Percentiles rank a stretch among this genome's conserved stretches.
Conservation (phyloP, 1,140 invertebrate species). For the Battus philenor region DNA sequence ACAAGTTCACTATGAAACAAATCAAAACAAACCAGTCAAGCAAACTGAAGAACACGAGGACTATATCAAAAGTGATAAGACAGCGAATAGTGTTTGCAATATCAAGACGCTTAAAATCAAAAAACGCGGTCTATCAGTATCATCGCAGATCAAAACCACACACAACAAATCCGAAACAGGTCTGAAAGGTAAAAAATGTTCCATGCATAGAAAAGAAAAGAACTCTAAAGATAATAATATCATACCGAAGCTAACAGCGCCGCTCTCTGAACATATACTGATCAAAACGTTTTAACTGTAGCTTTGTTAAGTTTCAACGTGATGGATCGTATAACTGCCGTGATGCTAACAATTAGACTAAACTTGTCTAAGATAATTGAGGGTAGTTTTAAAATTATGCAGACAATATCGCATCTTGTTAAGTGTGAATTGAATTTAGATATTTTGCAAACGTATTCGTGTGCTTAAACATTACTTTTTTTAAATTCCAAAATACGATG, state of each 20-base stretch:
- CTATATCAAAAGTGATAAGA: conserved; percentile 27
- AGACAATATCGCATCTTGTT: conserved; percentile 59
- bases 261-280: conserved; percentile 53
- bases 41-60: conserved; percentile 18
- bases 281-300: conserved; percentile 54
- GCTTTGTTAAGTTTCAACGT: conserved; percentile 18
- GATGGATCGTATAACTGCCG: conserved; percentile 23
- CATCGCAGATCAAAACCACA: conserved; percentile 58
- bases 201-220: conserved; percentile 52
- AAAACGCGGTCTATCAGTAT: conserved; percentile 54
- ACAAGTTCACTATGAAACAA: conserved; percentile 19
- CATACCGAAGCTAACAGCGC: conserved; percentile 43
- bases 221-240: conserved; percentile 40
- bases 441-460: conserved; percentile 29
- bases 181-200: conserved; percentile 59
- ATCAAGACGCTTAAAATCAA: conserved; percentile 45
- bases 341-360: conserved; percentile 8
- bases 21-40: conserved; percentile 22
- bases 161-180: conserved; percentile 68
- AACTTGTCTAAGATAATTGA: conserved; percentile 26
- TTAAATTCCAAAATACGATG: too few species aligned
- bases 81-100: conserved; percentile 32
- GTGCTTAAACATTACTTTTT: too few species aligned
- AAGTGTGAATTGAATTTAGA: conserved; percentile 31
- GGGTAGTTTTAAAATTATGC: conserved; percentile 45